Conservation (phyloP, 2,797 vertebrate genomes). For the Centropyge bicolor region DNA sequence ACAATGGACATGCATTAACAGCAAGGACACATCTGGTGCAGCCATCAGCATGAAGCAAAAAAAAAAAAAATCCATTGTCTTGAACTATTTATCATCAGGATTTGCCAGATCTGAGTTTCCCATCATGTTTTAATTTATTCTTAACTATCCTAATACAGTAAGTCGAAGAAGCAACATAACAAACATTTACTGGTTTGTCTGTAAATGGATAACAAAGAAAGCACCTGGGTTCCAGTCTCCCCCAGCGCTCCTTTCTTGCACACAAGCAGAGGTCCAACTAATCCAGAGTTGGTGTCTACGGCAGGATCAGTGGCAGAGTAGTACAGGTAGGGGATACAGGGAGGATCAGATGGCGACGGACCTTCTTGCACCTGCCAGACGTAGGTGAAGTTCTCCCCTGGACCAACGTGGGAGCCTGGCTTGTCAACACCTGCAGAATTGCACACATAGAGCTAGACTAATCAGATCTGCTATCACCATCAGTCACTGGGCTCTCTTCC, state of each 20-base stretch:
- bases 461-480: not conserved
- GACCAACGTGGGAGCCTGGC: slow-evolving; percentile 88
- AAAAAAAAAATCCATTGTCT: not conserved
- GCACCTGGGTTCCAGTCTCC: slow-evolving; percentile 85
- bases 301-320: slow-evolving; percentile 89
- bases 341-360: slow-evolving; percentile 87
- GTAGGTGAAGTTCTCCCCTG: slow-evolving; percentile 90
- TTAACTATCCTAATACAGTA: not conserved
- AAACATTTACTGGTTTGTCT: not conserved
- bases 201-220: not conserved
- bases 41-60: not conserved
- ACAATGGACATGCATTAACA: slow-evolving; percentile 33
- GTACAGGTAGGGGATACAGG: slow-evolving; percentile 95
- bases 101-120: not conserved
- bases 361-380: slow-evolving; percentile 91
- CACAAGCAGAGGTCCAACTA: slow-evolving; percentile 93
- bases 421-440: slow-evolving; percentile 83
- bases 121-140: not conserved
- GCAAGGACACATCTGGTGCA: not conserved
- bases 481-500: too few relatives aligned
- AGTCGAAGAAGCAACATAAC: not conserved
- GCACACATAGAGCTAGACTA: slow-evolving; percentile 21
- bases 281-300: slow-evolving; percentile 92
- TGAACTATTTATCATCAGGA: too few relatives aligned
- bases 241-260: slow-evolving; percentile 88